A percentile compares a stretch with the other conserved stretches of the same genome.
Evolutionary conservation across 1,140 invertebrate species (phyloP).

Genomic region (Doryteuthis pealeii): DNA sequence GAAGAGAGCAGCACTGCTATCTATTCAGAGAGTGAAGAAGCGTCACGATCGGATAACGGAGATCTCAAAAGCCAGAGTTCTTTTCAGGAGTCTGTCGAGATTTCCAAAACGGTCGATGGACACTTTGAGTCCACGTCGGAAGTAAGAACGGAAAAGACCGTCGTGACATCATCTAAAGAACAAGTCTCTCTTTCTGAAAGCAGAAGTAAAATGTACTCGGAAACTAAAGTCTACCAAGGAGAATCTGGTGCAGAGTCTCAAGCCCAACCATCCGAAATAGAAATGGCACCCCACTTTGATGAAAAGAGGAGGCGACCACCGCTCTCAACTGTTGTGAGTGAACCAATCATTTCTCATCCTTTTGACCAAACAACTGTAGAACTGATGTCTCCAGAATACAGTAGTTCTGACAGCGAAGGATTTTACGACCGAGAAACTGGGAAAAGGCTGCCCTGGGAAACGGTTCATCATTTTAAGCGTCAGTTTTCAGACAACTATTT

Average conservation of each 20-base stretch:
- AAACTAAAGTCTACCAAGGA: background rate
- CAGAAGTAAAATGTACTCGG: background rate
- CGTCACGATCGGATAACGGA: background rate
- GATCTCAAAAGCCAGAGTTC: background rate
- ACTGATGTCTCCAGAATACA: slow-evolving; percentile 30
- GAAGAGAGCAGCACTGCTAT: background rate
- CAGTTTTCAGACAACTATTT: slow-evolving; percentile 51
- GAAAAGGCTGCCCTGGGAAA: slow-evolving; percentile 49
- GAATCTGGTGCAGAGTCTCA: background rate
- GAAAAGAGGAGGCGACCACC: background rate
- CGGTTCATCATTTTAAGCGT: slow-evolving; percentile 47
- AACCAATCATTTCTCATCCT: background rate
- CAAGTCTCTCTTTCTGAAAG: background rate
- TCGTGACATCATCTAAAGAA: background rate
- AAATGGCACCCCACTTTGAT: background rate
- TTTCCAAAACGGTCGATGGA: background rate
- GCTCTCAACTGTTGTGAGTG: background rate
- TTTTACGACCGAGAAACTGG: slow-evolving; percentile 46
- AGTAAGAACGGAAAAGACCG: background rate
- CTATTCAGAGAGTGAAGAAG: background rate
- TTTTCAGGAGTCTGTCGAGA: background rate
- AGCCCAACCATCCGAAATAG: background rate
- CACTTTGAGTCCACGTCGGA: background rate
- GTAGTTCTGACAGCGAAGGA: slow-evolving; percentile 36
- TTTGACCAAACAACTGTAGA: background rate